Evolutionary conservation across 2,797 vertebrate genomes (phyloP).

Genomic region (Pangasius sanitwongsei): DNA sequence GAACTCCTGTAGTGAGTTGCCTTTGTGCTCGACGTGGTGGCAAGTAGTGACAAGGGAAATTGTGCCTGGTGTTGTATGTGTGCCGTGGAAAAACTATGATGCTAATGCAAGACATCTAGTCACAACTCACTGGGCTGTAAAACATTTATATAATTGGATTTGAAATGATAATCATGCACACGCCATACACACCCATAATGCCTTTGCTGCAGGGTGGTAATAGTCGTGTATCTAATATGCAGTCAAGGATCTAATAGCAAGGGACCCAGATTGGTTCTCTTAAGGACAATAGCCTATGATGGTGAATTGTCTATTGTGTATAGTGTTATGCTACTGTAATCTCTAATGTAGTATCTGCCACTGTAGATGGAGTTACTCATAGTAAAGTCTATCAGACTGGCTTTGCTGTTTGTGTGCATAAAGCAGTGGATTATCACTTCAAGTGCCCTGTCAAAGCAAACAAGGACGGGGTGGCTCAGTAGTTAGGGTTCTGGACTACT

Average conservation of each 20-base stretch:
- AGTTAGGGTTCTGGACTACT: background rate
- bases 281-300: background rate
- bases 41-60: background rate
- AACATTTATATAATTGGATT: slow-evolving; percentile 10
- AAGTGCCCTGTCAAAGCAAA: background rate
- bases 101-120: background rate
- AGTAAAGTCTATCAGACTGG: background rate
- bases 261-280: background rate
- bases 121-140: background rate
- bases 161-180: slow-evolving; percentile 1
- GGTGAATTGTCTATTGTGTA: background rate
- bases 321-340: background rate
- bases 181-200: background rate
- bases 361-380: background rate
- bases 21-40: background rate
- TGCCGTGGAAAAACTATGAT: background rate
- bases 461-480: background rate
- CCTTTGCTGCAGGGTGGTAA: background rate
- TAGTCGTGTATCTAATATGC: background rate
- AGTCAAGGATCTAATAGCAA: background rate
- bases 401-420: background rate
- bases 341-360: background rate
- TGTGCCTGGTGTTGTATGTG: background rate
- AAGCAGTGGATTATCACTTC: background rate
- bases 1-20: background rate